A percentile compares a stretch with the other conserved stretches of the same genome.
These are phyloP conservation scores for Meloidogyne floridensis DNA, from an alignment of 1,140 invertebrate species.

Conservation along the genomic window DNA sequence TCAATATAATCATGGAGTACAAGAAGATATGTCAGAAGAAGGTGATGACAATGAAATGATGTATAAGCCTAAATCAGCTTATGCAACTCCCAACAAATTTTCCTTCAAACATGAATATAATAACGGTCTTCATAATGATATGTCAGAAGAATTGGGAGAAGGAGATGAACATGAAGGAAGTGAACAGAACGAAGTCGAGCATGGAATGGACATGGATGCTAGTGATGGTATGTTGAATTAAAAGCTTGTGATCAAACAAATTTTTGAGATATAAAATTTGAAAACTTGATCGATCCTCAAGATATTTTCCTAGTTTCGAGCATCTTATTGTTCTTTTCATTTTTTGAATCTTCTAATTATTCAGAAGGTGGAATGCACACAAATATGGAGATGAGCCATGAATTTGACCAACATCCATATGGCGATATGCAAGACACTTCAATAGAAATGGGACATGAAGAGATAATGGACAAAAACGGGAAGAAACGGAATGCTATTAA, in stretches of 20 bases:
- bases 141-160: background rate
- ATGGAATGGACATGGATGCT: background rate
- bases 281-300: too few relatives aligned
- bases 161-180: background rate
- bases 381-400: slow-evolving; percentile 3
- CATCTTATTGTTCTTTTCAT: background rate
- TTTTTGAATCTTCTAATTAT: background rate
- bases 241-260: too few relatives aligned
- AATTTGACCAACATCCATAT: background rate
- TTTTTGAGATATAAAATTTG: too few relatives aligned
- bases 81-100: too few relatives aligned
- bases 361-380: background rate
- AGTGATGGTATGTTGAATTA: background rate
- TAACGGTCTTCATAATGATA: too few relatives aligned
- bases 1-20: background rate
- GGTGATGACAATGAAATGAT: too few relatives aligned
- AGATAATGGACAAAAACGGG: background rate
- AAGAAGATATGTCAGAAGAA: too few relatives aligned
- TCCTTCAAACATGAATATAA: too few relatives aligned
- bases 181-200: background rate
- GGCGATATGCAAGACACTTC: background rate
- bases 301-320: too few relatives aligned
- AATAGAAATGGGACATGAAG: background rate
- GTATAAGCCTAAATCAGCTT: too few relatives aligned
- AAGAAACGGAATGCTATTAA: background rate